These are phyloP conservation scores for Tigriopus japonicus DNA, from an alignment of 1,140 invertebrate genomes.

Conservation along the genomic window DNA sequence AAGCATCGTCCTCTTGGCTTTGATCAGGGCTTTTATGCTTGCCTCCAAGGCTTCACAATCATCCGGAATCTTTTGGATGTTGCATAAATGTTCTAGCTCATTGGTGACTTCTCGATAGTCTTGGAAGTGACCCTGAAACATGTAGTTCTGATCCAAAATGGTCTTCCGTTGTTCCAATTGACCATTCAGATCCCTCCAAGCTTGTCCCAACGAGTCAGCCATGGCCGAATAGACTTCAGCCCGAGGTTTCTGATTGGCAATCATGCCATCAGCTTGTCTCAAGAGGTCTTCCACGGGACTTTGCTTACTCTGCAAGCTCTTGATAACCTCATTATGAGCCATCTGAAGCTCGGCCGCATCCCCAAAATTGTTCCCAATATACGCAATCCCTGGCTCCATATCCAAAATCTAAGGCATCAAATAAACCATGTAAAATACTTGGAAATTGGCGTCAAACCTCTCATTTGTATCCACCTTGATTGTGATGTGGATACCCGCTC, in stretches of 20 bases:
- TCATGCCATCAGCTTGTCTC: constrained; percentile 59
- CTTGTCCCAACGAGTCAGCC: constrained; percentile 65
- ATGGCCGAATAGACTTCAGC: constrained; percentile 70
- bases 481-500: constrained; percentile 41
- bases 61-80: constrained; percentile 38
- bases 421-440: too few relatives aligned
- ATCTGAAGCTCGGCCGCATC: constrained; percentile 51
- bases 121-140: constrained; percentile 34
- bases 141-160: constrained; percentile 51
- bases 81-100: constrained; percentile 40
- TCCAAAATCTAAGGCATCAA: constrained; percentile 52
- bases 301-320: constrained; percentile 67
- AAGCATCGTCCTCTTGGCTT: constrained; percentile 43
- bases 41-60: constrained; percentile 39
- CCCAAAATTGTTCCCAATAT: constrained; percentile 50
- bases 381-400: constrained; percentile 58
- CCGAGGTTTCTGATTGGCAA: constrained; percentile 50
- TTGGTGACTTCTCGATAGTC: neutral
- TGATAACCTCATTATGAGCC: constrained; percentile 62
- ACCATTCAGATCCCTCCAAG: constrained; percentile 68
- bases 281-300: constrained; percentile 74
- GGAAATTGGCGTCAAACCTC: too few relatives aligned
- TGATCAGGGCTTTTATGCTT: constrained; percentile 29
- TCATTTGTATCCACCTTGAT: neutral
- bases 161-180: constrained; percentile 54